phyloP scores from a whole-genome alignment of 2,888 invertebrate genomes.

The Dynastes maya region DNA sequence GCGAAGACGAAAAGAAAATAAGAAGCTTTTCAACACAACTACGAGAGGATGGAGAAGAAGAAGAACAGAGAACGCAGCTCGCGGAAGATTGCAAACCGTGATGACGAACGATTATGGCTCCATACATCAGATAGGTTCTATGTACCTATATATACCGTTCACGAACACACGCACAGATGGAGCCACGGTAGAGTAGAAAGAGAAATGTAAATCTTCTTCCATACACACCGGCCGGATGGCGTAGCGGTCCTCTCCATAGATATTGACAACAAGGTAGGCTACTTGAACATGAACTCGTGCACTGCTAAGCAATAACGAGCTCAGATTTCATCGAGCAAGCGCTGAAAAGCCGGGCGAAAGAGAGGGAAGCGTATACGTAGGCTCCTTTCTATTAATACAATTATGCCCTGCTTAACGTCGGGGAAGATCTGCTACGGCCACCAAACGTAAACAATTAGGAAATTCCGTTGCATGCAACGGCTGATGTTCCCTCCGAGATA shows the following conservation, averaged over 20 bases:
- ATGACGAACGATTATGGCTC: constrained; percentile 59
- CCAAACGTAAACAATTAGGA: constrained; percentile 50
- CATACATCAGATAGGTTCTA: constrained; percentile 60
- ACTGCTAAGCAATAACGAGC: constrained; percentile 55
- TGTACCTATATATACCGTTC: neutral
- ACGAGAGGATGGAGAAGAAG: constrained; percentile 29
- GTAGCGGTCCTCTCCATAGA: constrained; percentile 59
- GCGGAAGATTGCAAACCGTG: constrained; percentile 52
- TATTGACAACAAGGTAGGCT: constrained; percentile 63
- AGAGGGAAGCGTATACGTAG: too few species aligned
- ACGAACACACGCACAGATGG: neutral
- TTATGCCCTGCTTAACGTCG: constrained; percentile 46
- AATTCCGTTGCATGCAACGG: constrained; percentile 28
- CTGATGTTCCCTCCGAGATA: too few species aligned
- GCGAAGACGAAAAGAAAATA: constrained; percentile 47
- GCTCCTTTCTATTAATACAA: constrained; percentile 48
- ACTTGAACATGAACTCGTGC: constrained; percentile 64
- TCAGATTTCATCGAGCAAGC: constrained; percentile 44
- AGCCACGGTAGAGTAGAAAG: constrained; percentile 13
- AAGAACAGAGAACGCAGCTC: constrained; percentile 38
- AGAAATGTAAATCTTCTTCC: constrained; percentile 9
- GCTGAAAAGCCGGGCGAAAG: neutral
- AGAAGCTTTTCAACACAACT: neutral
- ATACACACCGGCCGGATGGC: constrained; percentile 37
- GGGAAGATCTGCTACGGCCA: constrained; percentile 41